Base-by-base conservation (phyloP, 1,140 invertebrate genomes). In the Drosophila eugracilis region DNA sequence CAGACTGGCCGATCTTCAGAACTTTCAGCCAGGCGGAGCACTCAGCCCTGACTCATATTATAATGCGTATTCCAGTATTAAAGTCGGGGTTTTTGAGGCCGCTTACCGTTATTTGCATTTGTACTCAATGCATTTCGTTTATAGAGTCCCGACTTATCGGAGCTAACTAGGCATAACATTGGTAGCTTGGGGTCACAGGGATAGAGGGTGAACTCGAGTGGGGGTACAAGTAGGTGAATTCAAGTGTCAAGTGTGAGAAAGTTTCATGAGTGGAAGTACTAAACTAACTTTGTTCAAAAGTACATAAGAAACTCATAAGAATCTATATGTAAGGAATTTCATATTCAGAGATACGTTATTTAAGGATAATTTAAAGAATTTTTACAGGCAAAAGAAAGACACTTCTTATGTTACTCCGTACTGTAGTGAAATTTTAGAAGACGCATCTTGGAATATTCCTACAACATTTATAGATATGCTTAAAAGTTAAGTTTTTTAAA, bases 91-190 rank as follows among this genome's bases (percentile, higher is more conserved):
- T 77, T 41, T 80, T 60, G 45, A 69, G 76, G 81, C 59, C 72
- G 60, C 60, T 32, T 54, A 77, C 73, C 54, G 66, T 62, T 80
- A 85, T 85, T 85, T 86, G 80, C 80, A 85, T 85, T 55, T 85
- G 81, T 58, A 17, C 80, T 52, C 81, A 85, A 78, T 83, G 75
- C 79, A 83, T 84, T 75, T 70, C 26, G 55, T 80, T 80, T 80
- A 60, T 55, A 30, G 49, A 37, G 14, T 14, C 26, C 28, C 6
- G 57, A 57, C 55, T 67, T 49, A 60, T 86, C 77, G 42, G 34
- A 48, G 22, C 36, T 80, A 86, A 44, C 81, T 78, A 73, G 41
- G 67, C 83, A 86, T 74, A 80, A 86, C 81, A 59, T 37, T 32
- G 30, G 47, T 47, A 53, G 53, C 44, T 83, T 63, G 57, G 41